Base-by-base conservation (phyloP, 92 coral and sea anemone genomes). In the Zoanthus sansibaricus region DNA sequence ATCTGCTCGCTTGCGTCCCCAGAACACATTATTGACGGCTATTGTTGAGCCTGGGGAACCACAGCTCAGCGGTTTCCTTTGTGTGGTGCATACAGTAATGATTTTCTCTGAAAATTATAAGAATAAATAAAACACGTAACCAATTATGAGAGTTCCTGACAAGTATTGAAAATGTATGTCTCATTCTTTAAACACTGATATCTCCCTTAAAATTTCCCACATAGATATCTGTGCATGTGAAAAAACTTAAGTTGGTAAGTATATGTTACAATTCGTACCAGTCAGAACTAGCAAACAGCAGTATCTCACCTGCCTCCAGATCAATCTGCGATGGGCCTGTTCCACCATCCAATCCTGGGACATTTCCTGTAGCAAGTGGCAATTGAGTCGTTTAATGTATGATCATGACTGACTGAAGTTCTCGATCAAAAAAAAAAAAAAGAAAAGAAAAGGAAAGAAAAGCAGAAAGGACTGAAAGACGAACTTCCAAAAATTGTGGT, bases 41-140 rank as follows among this genome's bases (percentile, higher is more conserved):
- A 96, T 96, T 71, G 92, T 89, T 78, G 99, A 96, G 83, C 99
- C 99, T 14, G 99, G 99, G 83, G 93, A 93, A 48, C 98, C 90
- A 82, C 99, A 96, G 87, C 97, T 95, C 91, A 96, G 93, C 47
- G 99, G 98, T 90, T 91, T 95, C 94, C 70, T 93, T 72, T 96
- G 99, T 14, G 96, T 93, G 6, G 99, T 96, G 72, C 99, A 96
- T 1, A 96, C 61, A 31, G 99, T 96, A 59, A 96, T 91, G 13
- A 89, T 91, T 92, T 96, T 96, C 9, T 89, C 98, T 95, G 82
- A 3, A 80, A 78, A 14, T 49, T 16, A 76, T 71, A 49, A 15
- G 25, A 21, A 42, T 7, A 61, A 13, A n/a, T 9, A n/a, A 13
- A 37, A 37, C 3, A 37, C 42, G 0, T 37, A 37, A 37, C 1